Conservation (phyloP, 92 coral and sea anemone species). For the Porites lobata region DNA sequence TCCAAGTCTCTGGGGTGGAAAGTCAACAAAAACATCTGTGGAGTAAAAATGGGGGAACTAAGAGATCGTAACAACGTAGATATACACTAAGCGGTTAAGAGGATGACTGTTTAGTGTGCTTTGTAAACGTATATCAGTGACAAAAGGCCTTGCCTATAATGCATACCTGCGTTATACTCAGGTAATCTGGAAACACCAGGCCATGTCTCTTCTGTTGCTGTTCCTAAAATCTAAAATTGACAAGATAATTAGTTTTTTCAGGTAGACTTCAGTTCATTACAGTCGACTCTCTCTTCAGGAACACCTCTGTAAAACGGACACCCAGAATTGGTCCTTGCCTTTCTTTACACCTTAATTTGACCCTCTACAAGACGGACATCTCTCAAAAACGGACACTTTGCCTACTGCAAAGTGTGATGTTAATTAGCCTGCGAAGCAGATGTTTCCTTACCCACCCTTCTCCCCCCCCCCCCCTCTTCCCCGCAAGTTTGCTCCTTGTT, state of each 20-base stretch:
- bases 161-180: conserved; percentile 86
- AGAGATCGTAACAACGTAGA: background rate
- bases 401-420: background rate
- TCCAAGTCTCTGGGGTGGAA: conserved; percentile 84
- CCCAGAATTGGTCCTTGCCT: no score
- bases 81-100: no score
- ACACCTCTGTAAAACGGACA: no score
- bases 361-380: no score
- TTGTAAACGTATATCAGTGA: no score
- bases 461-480: background rate
- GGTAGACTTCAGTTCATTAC: no score
- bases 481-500: background rate
- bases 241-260: background rate
- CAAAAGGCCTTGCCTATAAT: background rate
- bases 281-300: no score
- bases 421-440: background rate
- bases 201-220: conserved; percentile 92
- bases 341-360: no score
- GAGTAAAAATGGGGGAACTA: background rate
- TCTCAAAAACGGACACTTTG: no score
- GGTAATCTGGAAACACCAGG: conserved; percentile 90
- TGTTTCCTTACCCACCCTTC: background rate
- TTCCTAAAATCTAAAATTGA: conserved; percentile 77
- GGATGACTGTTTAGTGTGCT: no score
- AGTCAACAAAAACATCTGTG: conserved; percentile 77